Evolutionary conservation across 35 echinoderm and acorn worm species (phyloP).

Genomic region (Strongylocentrotus purpuratus): DNA sequence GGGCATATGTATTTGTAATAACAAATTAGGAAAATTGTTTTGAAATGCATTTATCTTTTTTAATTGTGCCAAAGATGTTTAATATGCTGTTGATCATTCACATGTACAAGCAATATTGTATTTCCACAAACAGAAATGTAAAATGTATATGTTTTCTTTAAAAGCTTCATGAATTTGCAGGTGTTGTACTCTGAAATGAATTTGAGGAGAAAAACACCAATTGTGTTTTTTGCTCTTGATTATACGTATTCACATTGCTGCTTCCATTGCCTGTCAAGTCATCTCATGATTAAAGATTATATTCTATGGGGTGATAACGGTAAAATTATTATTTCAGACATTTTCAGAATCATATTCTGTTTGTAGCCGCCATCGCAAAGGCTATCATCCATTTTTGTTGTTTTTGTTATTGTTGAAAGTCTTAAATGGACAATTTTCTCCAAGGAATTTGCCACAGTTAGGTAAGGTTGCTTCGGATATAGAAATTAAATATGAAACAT

Average conservation of each 20-base stretch:
- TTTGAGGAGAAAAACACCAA: neutral
- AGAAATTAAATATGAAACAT: too few species aligned
- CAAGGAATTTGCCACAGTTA: too few species aligned
- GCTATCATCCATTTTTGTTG: too few species aligned
- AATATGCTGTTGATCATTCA: neutral
- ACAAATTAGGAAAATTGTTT: neutral
- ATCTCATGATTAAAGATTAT: neutral
- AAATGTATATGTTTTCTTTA: neutral
- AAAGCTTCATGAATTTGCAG: neutral
- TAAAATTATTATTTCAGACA: neutral
- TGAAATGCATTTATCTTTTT: neutral
- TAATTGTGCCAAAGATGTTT: slow-evolving; percentile 7
- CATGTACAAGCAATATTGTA: neutral
- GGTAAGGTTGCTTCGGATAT: too few species aligned
- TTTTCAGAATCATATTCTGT: neutral
- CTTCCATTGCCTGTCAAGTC: neutral
- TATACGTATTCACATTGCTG: neutral
- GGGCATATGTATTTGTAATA: neutral
- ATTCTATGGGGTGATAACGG: neutral
- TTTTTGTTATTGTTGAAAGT: too few species aligned
- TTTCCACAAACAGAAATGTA: neutral
- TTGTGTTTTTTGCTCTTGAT: neutral
- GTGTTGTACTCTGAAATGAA: neutral
- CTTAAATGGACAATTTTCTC: too few species aligned
- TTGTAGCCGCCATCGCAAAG: neutral